A percentile compares a stretch with the other conserved stretches of the same genome.
Evolutionary conservation across 2,797 vertebrate genomes (phyloP).

Genomic region (Muraenolepis orangiensis): DNA sequence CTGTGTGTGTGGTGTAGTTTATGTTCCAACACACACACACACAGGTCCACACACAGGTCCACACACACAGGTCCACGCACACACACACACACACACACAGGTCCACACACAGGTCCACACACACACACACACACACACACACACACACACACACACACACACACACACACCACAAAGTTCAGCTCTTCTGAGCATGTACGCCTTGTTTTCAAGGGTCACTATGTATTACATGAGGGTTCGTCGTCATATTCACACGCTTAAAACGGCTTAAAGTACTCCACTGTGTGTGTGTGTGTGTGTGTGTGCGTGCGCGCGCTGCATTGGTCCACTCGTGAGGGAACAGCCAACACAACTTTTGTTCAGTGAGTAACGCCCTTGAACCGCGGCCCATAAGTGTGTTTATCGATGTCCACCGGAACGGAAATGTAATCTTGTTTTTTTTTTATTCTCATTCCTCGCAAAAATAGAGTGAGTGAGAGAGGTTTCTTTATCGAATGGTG

Average conservation of each 20-base stretch:
- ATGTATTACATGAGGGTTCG: neutral
- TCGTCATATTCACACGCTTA: neutral
- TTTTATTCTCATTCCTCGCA: neutral
- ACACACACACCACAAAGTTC: neutral
- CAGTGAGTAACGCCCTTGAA: neutral
- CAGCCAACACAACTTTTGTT: neutral
- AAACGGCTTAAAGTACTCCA: neutral
- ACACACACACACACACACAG: too few species aligned
- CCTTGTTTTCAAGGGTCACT: neutral
- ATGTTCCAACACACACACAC: neutral
- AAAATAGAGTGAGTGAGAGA: too few species aligned
- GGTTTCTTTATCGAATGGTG: too few species aligned
- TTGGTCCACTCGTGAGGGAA: neutral
- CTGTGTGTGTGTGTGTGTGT: too few species aligned
- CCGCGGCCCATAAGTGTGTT: neutral
- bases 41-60: too few species aligned
- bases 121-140: too few species aligned
- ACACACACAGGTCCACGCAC: too few species aligned
- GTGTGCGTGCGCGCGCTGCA: too few species aligned
- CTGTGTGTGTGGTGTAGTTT: neutral
- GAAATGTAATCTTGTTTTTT: neutral
- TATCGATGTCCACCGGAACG: neutral
- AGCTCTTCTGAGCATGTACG: neutral
- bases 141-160: too few species aligned
- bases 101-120: neutral